Conservation (phyloP, 2,113 vertebrate species). For the Rhinopomastus cyanomelas region DNA sequence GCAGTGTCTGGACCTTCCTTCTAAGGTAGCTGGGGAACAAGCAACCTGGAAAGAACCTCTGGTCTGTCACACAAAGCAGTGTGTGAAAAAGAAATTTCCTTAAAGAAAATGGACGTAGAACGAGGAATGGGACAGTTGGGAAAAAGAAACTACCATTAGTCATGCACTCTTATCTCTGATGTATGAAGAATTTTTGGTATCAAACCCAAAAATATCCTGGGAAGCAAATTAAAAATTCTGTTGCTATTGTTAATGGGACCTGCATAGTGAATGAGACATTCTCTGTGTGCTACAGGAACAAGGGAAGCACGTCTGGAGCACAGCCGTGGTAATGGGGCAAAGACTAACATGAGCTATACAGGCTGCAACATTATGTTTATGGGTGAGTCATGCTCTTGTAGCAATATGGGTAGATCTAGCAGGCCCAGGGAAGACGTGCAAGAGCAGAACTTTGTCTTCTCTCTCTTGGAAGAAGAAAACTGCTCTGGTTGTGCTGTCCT, state of each 20-base stretch:
- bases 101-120: background rate
- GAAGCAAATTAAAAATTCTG: background rate
- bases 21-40: background rate
- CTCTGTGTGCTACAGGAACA: background rate
- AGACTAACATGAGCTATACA: background rate
- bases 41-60: background rate
- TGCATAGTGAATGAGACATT: background rate
- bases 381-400: background rate
- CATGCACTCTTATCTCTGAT: background rate
- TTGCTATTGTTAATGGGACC: background rate
- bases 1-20: background rate
- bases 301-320: background rate
- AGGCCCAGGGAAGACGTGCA: background rate
- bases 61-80: background rate
- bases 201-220: background rate
- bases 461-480: background rate
- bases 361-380: background rate
- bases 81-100: no score
- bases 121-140: background rate
- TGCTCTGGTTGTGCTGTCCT: background rate
- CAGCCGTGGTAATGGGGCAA: background rate
- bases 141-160: background rate
- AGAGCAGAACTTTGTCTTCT: background rate
- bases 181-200: background rate
- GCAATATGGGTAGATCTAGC: background rate